These are phyloP conservation scores for Grus americana DNA, from an alignment of 2,113 vertebrate genomes.

Conservation along the genomic window DNA sequence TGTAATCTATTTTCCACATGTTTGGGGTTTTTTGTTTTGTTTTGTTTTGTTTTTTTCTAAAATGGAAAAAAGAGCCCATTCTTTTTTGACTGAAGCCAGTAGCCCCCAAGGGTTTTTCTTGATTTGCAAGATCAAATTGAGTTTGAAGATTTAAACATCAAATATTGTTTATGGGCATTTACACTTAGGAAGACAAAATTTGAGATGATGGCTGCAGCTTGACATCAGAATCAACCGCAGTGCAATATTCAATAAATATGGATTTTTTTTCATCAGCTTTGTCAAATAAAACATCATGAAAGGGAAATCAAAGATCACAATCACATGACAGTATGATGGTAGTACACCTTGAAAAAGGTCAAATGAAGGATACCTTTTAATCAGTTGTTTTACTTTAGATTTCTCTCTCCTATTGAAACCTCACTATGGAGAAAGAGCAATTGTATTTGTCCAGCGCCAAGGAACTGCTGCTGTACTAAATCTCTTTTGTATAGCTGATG, in stretches of 20 bases:
- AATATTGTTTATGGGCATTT: background rate
- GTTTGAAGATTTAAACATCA: background rate
- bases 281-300: slow-evolving; percentile 40
- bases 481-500: background rate
- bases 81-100: background rate
- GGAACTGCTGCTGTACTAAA: background rate
- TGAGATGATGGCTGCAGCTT: background rate
- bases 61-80: background rate
- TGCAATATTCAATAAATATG: slow-evolving; percentile 41
- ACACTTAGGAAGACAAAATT: background rate
- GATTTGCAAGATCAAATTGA: background rate
- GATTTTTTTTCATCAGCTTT: slow-evolving; percentile 46
- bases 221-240: background rate
- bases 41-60: background rate
- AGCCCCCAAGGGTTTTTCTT: background rate
- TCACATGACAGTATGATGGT: background rate
- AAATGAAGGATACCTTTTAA: background rate
- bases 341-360: slow-evolving; percentile 5
- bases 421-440: background rate
- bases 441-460: background rate
- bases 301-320: slow-evolving; percentile 56
- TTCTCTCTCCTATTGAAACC: background rate
- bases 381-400: background rate
- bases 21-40: no score
- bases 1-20: background rate